Conservation (phyloP, 2,797 vertebrate genomes). For the Oryzias dopingdopingensis region DNA sequence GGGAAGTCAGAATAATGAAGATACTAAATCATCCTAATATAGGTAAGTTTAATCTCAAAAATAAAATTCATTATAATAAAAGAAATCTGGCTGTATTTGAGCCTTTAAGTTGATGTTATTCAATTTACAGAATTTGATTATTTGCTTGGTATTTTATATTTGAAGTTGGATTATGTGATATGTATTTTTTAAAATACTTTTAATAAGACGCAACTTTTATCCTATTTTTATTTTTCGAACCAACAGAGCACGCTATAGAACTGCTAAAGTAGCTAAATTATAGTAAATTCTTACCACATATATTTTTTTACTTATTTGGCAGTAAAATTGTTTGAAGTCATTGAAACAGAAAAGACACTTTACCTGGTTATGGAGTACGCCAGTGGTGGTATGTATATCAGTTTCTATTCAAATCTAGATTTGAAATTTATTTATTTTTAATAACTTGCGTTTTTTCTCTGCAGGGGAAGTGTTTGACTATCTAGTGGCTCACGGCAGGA, state of each 20-base stretch:
- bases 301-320: constrained; percentile 17
- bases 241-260: not conserved
- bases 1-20: constrained; percentile 98
- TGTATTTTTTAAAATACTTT: not conserved
- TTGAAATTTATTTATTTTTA: no score
- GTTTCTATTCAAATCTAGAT: not conserved
- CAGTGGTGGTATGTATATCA: constrained; percentile 87
- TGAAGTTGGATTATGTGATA: no score
- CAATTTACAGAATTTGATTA: no score
- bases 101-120: no score
- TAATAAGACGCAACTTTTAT: not conserved
- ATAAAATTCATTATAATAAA: no score
- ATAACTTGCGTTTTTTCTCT: not conserved
- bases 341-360: constrained; percentile 96
- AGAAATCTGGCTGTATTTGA: no score
- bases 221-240: not conserved
- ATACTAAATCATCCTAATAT: constrained; percentile 95
- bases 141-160: no score
- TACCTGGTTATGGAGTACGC: constrained; percentile 98
- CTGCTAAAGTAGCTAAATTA: not conserved
- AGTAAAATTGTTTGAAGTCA: constrained; percentile 97
- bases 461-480: constrained; percentile 96
- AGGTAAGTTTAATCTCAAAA: constrained; percentile 73
- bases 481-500: constrained; percentile 94
- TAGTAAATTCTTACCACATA: not conserved